phyloP scores from a whole-genome alignment of 2,113 vertebrate genomes.

The Chionodraco myersi region DNA sequence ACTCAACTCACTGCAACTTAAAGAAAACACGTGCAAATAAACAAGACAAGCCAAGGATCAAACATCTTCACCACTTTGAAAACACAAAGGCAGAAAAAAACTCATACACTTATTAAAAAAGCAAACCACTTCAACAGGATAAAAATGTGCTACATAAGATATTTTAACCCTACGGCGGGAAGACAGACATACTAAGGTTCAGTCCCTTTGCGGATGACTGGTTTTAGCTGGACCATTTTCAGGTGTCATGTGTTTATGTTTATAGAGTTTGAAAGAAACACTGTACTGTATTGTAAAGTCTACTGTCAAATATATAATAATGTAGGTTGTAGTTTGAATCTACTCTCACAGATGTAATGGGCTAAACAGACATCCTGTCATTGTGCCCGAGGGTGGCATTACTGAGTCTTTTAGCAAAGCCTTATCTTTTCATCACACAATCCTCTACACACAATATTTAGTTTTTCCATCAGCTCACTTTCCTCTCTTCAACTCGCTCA shows the following conservation, averaged over 20 bases:
- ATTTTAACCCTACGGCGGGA: neutral
- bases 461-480: slow-evolving; percentile 24
- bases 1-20: neutral
- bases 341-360: neutral
- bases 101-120: neutral
- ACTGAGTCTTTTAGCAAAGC: slow-evolving; percentile 16
- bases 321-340: neutral
- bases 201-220: too few relatives aligned
- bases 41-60: neutral
- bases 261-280: too few relatives aligned
- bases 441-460: slow-evolving; percentile 23
- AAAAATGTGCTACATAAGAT: neutral
- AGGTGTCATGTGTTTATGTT: neutral
- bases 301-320: neutral
- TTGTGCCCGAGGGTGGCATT: slow-evolving; percentile 16
- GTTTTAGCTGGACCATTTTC: too few relatives aligned
- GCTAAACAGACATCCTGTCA: neutral
- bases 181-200: neutral
- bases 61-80: neutral
- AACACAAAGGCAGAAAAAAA: neutral
- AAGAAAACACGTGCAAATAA: neutral
- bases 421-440: slow-evolving; percentile 23
- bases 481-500: slow-evolving; percentile 31
- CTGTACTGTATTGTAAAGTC: neutral
- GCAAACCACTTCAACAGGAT: neutral